Evolutionary conservation across 2,797 vertebrate genomes (phyloP).

Genomic region (Catostomus latipinnis): DNA sequence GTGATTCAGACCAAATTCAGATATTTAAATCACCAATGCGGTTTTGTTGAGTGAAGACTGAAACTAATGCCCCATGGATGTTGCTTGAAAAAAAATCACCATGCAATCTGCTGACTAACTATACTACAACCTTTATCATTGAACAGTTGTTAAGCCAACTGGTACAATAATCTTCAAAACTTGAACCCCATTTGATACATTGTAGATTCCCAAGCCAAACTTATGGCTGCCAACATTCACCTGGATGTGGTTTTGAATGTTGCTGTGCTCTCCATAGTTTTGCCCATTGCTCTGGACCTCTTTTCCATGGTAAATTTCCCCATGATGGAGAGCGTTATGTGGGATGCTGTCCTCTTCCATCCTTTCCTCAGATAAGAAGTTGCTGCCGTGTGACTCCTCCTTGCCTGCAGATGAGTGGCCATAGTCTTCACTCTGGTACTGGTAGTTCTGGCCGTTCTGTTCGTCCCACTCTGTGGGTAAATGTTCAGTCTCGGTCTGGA

Average conservation of each 20-base stretch:
- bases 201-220: neutral
- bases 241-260: constrained; percentile 79
- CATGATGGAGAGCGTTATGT: constrained; percentile 71
- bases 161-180: neutral
- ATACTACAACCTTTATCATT: too few species aligned
- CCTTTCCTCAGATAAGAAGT: constrained; percentile 74
- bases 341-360: constrained; percentile 71
- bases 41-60: too few species aligned
- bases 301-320: constrained; percentile 76
- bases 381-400: constrained; percentile 71
- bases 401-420: constrained; percentile 68
- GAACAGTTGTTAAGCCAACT: too few species aligned
- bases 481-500: constrained; percentile 64
- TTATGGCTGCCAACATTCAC: constrained; percentile 66
- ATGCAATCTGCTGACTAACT: too few species aligned
- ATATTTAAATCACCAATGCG: too few species aligned
- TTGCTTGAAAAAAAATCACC: too few species aligned
- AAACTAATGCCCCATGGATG: too few species aligned
- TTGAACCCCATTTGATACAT: neutral
- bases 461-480: constrained; percentile 76
- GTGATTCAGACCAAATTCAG: too few species aligned
- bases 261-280: constrained; percentile 69
- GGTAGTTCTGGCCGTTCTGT: constrained; percentile 66
- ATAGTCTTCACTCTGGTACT: constrained; percentile 72
- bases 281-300: constrained; percentile 70